Evolutionary conservation across 2,888 invertebrate species (phyloP), one percentile per base, ranked within the genome.

Genomic region (Abrostola triplasia): DNA sequence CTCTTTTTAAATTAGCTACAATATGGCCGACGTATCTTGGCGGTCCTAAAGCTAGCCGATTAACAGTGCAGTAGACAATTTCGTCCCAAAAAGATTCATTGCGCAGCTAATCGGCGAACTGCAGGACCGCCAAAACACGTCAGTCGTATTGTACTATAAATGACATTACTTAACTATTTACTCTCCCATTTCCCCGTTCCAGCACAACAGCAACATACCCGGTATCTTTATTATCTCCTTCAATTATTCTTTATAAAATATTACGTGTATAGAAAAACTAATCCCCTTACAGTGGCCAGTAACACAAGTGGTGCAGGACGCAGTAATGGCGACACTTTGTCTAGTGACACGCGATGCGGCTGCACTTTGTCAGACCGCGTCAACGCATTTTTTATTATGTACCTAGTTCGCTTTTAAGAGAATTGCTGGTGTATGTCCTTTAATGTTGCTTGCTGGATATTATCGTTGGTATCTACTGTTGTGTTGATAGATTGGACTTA

Each of bases 341-440:
- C 75, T 70, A 44, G n/a, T 48, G 72, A 50, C 74, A 76, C 49
- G 54, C 79, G 76, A 77, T 80, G 82, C 82, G 70, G 65, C 76
- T 85, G 84, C 84, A 83, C 83, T 87, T 81, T 84, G 78, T 88
- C 88, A 85, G 70, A 64, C 65, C 67, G 75, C 78, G 81, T 84
- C 83, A 80, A 82, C 84, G 81, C 84, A 86, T 86, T 86, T 88
- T 86, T 88, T 86, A 86, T 82, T 72, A 75, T 76, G 67, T 68
- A n/a, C n/a, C n/a, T n/a, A 77, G 73, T 77, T 78, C 65, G 75
- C 76, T 80, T 80, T 82, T 77, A 82, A 73, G 61, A 62, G 64
- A 66, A 81, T 81, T 80, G 67, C 77, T 67, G 42, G 54, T 57
- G 42, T 78, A 54, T 60, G 44, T 54, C 38, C 13, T 64, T 13